Percentiles rank a stretch among this genome's conserved stretches.
These are phyloP conservation scores for Eueremaeus valkanovi DNA, from an alignment of 2,888 invertebrate species.

Conservation along the genomic window DNA sequence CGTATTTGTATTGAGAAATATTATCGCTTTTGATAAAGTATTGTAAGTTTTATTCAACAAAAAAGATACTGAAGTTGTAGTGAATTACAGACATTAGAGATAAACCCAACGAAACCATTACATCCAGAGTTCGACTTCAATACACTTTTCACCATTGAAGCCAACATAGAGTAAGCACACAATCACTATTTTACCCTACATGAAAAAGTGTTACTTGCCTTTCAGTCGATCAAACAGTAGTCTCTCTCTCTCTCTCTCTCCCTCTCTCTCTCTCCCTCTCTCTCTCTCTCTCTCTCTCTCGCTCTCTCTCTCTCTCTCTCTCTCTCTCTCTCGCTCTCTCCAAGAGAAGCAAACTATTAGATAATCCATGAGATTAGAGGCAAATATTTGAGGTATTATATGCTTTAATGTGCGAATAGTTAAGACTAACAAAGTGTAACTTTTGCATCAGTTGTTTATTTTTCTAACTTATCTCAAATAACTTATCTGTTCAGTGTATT, in stretches of 20 bases:
- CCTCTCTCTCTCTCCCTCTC: no score
- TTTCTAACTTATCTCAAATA: background rate
- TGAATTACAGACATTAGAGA: background rate
- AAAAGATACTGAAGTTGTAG: background rate
- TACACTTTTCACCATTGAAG: background rate
- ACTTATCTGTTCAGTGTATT: no score
- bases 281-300: no score
- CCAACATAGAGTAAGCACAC: background rate
- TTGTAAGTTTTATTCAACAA: background rate
- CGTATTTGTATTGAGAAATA: no score
- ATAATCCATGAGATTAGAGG: background rate
- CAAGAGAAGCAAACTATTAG: background rate
- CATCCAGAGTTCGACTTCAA: background rate
- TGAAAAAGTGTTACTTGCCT: background rate
- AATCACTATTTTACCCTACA: background rate
- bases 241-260: background rate
- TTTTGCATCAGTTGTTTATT: background rate
- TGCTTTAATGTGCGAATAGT: background rate
- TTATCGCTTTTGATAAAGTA: no score
- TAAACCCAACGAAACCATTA: background rate
- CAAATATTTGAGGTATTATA: conserved; percentile 16
- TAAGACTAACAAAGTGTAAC: no score
- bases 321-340: no score
- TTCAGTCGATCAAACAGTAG: background rate
- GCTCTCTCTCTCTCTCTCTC: no score